These are phyloP conservation scores for Procambarus virginalis DNA, from an alignment of 1,140 invertebrate genomes.

Conservation along the genomic window DNA sequence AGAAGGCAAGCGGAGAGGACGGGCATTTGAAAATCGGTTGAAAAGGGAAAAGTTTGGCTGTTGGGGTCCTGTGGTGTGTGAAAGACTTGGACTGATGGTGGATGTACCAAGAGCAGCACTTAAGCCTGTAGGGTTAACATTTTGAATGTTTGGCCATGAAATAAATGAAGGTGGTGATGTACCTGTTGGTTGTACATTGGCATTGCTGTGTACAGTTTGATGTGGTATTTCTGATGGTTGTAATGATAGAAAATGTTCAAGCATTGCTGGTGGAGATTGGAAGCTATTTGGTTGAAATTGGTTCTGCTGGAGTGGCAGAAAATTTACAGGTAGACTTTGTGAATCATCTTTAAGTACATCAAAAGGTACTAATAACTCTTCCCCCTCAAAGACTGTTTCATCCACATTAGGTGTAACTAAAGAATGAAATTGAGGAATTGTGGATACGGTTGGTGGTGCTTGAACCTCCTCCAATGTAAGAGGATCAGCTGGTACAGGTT, in stretches of 20 bases:
- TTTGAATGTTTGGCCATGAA: conserved; percentile 39
- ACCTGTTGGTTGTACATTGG: not conserved
- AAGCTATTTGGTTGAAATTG: not conserved
- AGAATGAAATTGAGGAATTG: not conserved
- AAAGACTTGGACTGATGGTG: not conserved
- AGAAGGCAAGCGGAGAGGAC: conserved; percentile 5
- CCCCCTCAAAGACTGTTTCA: not conserved
- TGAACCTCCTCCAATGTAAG: not conserved
- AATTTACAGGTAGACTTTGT: not conserved
- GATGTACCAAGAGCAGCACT: not conserved
- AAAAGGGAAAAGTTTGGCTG: not conserved
- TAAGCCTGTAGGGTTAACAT: not conserved
- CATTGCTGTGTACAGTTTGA: not conserved
- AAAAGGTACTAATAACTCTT: not conserved
- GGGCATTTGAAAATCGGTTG: not conserved
- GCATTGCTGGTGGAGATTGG: not conserved
- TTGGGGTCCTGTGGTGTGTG: not conserved
- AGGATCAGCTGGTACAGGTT: not conserved
- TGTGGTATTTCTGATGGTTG: too few species aligned
- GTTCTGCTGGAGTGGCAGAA: not conserved
- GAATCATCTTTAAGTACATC: not conserved
- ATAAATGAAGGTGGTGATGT: not conserved
- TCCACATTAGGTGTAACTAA: not conserved
- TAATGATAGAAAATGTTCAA: not conserved
- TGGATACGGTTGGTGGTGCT: not conserved